Base-by-base conservation (phyloP, 2,888 invertebrate species). In the Peribatodes rhomboidaria region DNA sequence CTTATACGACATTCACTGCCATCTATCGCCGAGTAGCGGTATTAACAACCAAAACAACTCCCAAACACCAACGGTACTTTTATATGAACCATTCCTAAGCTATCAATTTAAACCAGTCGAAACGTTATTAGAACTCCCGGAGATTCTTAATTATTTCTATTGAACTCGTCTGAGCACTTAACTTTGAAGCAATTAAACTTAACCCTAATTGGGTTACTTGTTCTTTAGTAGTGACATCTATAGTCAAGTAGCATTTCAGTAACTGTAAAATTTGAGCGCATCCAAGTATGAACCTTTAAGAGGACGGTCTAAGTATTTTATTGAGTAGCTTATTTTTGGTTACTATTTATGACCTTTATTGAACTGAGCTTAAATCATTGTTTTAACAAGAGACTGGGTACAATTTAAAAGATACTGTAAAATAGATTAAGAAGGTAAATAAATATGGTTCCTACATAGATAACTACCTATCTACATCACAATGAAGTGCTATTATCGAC, bases 11-110 rank as follows among this genome's bases (percentile, higher is more conserved):
- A 68, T 55, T 62, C 77, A 76, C 66, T 68, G 84, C 82, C 86
- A 89, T 86, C 89, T 89, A 70, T 74, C 68, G 83, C 66, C 59
- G 46, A 83, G 75, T 76, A 80, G 82, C 72, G 60, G 79, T 74
- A 87, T 80, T 79, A 76, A 54, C 35, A 33, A 41, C 33, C 13
- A 18, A 56, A 56, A 57, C 3, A 37, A 42, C 16, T 39, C 27
- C n/a, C 0, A 22, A 42, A 47, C 27, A 27, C 31, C 39, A 63
- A 68, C 70, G 53, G 74, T 84, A 85, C 82, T 81, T 86, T 22
- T 83, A 74, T 73, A 75, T 65, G 72, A 81, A 82, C 79, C 80
- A 76, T 78, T 69, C 74, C 75, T 75, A 66, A 71, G 70, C 69
- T 11, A 22, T 66, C 53, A 73, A 71, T 74, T 76, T n/a, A 9